phyloP scores from a whole-genome alignment of 2,888 invertebrate genomes.

The Dione juno region DNA sequence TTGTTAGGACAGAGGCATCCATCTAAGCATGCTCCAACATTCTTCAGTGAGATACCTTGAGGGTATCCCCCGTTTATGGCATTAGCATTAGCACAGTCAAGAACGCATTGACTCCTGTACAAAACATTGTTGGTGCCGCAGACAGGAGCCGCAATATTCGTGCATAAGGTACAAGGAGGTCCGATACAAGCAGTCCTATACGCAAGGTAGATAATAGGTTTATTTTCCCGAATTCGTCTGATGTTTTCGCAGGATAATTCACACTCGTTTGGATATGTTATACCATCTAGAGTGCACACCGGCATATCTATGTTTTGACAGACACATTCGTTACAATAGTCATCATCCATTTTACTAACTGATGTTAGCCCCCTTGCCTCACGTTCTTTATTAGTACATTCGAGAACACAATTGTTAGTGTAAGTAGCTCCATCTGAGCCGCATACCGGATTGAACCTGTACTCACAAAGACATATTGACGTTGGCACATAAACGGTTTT shows the following conservation, averaged over 20 bases:
- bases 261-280: conserved; percentile 50
- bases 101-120: conserved; percentile 49
- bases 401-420: conserved; percentile 45
- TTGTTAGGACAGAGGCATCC: conserved; percentile 42
- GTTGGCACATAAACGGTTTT: conserved; percentile 24
- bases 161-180: conserved; percentile 42
- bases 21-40: conserved; percentile 45
- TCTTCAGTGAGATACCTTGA: conserved; percentile 42
- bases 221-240: conserved; percentile 38
- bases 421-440: conserved; percentile 51
- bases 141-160: conserved; percentile 45
- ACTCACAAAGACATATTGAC: conserved; percentile 47
- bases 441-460: conserved; percentile 49
- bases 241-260: conserved; percentile 48
- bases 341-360: conserved; percentile 25
- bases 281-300: conserved; percentile 56
- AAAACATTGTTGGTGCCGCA: conserved; percentile 49
- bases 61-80: conserved; percentile 36
- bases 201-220: conserved; percentile 45
- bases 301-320: conserved; percentile 48
- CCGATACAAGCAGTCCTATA: conserved; percentile 48
- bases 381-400: conserved; percentile 41
- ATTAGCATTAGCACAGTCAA: conserved; percentile 43
- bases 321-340: conserved; percentile 43
- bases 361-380: conserved; percentile 21